Conservation (phyloP, 2,113 vertebrate genomes). For the Todiramphus chloris region DNA sequence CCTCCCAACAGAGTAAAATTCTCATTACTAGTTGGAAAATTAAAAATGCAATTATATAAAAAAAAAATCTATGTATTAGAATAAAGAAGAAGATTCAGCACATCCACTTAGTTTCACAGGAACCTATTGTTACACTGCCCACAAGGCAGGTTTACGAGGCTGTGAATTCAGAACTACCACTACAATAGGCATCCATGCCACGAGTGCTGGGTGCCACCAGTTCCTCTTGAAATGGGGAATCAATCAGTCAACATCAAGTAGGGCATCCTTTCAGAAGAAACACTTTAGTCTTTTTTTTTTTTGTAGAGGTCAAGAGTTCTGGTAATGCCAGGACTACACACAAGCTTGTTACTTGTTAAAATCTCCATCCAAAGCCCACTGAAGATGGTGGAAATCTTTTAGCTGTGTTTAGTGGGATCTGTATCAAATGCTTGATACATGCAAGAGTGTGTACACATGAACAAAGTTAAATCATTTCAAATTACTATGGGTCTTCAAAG, state of each 20-base stretch:
- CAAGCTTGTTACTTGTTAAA: background rate
- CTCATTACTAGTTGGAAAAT: background rate
- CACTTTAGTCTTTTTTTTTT: background rate
- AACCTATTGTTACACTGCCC: background rate
- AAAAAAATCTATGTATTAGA: background rate
- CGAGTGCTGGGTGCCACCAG: background rate
- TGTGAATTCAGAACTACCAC: background rate
- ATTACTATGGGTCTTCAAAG: slow-evolving; percentile 12
- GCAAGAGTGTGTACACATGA: background rate
- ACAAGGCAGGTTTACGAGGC: background rate
- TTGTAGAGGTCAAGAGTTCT: background rate
- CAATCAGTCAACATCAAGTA: background rate
- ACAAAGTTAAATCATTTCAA: background rate
- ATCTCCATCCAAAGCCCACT: background rate
- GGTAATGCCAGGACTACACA: background rate
- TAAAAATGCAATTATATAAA: background rate
- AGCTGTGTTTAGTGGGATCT: background rate
- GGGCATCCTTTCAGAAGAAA: background rate
- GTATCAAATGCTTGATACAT: background rate
- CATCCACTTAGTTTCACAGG: background rate
- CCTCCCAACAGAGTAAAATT: background rate
- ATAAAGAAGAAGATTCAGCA: background rate
- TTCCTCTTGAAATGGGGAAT: background rate
- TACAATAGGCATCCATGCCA: background rate
- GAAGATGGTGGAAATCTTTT: background rate